Percentiles rank a stretch among this genome's conserved stretches.
These are phyloP conservation scores for Leucophenga montana DNA, from an alignment of 2,888 invertebrate species.

Conservation along the genomic window DNA sequence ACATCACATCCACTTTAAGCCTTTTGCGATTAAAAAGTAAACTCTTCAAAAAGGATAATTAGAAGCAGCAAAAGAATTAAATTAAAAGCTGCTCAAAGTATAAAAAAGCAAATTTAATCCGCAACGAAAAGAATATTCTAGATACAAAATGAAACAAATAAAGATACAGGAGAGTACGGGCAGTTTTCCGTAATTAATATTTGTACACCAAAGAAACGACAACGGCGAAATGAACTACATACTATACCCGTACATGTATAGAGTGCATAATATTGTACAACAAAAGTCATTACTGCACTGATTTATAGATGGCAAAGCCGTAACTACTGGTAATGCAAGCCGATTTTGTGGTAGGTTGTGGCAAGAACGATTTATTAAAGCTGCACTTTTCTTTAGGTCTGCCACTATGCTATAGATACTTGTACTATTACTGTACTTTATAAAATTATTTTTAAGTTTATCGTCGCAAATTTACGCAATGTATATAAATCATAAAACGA, in stretches of 20 bases:
- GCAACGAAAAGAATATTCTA: not conserved
- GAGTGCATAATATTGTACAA: not conserved
- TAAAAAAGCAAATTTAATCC: conserved; percentile 19
- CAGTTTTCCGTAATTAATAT: conserved; percentile 17
- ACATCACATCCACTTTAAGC: not conserved
- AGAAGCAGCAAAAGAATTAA: not conserved
- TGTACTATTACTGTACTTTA: not conserved
- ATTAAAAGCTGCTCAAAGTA: conserved; percentile 10
- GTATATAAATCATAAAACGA: conserved; percentile 9
- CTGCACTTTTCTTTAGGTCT: not conserved
- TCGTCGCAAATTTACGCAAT: conserved; percentile 9
- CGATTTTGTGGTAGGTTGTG: conserved; percentile 1
- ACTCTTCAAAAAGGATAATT: not conserved
- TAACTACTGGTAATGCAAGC: not conserved
- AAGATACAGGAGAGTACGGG: too few species aligned
- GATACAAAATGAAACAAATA: too few species aligned
- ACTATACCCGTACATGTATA: too few species aligned
- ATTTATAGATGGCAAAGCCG: conserved; percentile 4
- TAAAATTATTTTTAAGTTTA: not conserved
- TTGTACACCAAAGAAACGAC: not conserved
- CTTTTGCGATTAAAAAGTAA: too few species aligned
- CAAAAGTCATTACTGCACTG: conserved; percentile 13
- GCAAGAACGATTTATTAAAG: conserved; percentile 7
- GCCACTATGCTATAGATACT: too few species aligned
- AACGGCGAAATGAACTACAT: too few species aligned